Conservation (phyloP, 37 sponge, comb jelly and placozoan species). For the Bolinopsis microptera region DNA sequence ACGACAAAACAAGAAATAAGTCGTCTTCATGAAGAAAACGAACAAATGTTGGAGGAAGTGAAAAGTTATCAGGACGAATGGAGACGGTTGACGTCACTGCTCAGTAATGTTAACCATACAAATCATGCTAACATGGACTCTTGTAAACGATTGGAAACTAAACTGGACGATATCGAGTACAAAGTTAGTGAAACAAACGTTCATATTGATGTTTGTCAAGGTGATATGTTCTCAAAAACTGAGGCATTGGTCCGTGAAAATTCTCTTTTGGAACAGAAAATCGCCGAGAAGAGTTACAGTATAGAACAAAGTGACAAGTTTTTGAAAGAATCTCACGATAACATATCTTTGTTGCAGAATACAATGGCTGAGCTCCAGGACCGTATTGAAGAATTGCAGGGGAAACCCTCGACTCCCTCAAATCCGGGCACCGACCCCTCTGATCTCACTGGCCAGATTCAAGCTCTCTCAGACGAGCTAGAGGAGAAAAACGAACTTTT, state of each 20-base stretch:
- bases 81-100: neutral
- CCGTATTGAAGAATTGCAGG: neutral
- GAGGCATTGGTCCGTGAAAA: slow-evolving; percentile 42
- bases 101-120: slow-evolving; percentile 51
- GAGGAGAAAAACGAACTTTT: slow-evolving; percentile 14
- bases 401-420: neutral
- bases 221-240: slow-evolving; percentile 46
- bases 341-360: neutral
- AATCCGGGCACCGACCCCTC: neutral
- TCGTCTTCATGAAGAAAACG: neutral
- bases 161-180: slow-evolving; percentile 44
- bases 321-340: slow-evolving; percentile 26
- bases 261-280: slow-evolving; percentile 18
- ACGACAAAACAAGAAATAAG: neutral
- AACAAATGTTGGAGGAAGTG: slow-evolving; percentile 9
- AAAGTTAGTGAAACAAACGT: slow-evolving; percentile 46
- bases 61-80: slow-evolving; percentile 60
- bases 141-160: slow-evolving; percentile 41
- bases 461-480: neutral
- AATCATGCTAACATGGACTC: slow-evolving; percentile 61
- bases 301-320: slow-evolving; percentile 50
- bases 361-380: slow-evolving; percentile 28
- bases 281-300: neutral
- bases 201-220: slow-evolving; percentile 35
- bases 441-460: neutral